Base-by-base conservation (phyloP, 2,797 vertebrate species). In the Hyperoplus lanceolatus region DNA sequence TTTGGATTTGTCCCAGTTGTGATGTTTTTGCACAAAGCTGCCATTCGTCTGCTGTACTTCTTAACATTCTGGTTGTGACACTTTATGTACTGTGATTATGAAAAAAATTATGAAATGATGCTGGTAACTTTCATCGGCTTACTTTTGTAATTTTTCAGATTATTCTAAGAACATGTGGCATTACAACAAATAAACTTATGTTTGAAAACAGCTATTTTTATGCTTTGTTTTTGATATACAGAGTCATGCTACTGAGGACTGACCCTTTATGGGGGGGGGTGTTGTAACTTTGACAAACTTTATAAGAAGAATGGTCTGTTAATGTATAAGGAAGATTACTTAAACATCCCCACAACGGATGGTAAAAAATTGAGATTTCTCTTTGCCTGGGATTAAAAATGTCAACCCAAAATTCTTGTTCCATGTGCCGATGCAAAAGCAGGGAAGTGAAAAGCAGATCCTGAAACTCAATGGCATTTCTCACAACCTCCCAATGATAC, bases 1-100 rank as follows among this genome's bases (percentile, higher is more conserved):
- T 83, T 85, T 59, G 56, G 73, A 81, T 71, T 29, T 1, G 45
- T 74, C 46, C 53, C 87, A 55, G 80, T 84, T 68, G 21, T 65
- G 50, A 68, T 85, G 57, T 64, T 80, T 84, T 88, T 91, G 85
- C 88, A 89, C 90, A 92, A 82, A 88, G 92, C 91, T 91, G 89
- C 90, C 87, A 73, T 90, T 86, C 78, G 14, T 87, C 57, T 62
- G 41, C 80, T 65, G 41, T 77, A 82, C 68, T 75, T 89, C 49
- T 29, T 78, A 82, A 85, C 66, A 68, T 87, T 85, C 46, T 75
- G 60, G 73, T 75, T 74, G 60, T 85, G 70, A 70, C 54, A 46
- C 55, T 70, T 79, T 38, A 46, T 82, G 71, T 74, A 59, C 15
- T 58, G 64, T 48, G 29, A 36, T 85, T 1, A 70, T 71, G 48